These are phyloP conservation scores for Cantharis rustica DNA, from an alignment of 2,888 invertebrate species.

Conservation along the genomic window DNA sequence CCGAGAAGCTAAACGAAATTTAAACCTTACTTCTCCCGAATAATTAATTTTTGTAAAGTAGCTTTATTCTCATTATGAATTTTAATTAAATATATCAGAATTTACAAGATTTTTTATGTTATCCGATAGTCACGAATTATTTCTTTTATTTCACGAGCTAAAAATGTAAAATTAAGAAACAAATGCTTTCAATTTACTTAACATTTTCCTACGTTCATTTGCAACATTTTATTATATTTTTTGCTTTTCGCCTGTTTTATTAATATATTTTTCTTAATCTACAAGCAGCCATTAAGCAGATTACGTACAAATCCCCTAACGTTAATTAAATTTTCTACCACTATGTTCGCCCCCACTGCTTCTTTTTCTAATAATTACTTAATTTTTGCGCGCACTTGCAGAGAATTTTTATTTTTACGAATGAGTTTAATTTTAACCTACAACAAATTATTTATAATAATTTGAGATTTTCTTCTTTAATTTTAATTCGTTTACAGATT, in stretches of 20 bases:
- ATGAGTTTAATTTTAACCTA: neutral
- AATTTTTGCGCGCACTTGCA: neutral
- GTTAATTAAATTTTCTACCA: neutral
- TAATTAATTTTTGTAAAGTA: neutral
- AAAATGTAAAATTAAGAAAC: neutral
- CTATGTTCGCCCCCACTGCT: neutral
- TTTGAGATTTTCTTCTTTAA: neutral
- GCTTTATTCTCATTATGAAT: neutral
- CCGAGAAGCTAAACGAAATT: neutral
- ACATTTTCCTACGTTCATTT: neutral
- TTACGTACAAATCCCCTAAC: neutral
- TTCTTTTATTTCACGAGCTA: neutral
- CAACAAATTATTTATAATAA: neutral
- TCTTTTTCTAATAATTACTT: neutral
- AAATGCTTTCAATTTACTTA: neutral
- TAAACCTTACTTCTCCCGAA: neutral
- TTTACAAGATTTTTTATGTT: neutral
- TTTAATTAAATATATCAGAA: neutral
- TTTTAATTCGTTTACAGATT: neutral
- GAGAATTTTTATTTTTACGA: neutral
- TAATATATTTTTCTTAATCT: neutral
- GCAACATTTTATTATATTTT: neutral
- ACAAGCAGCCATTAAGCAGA: neutral
- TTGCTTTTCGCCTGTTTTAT: neutral
- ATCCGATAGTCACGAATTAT: neutral